Conservation (phyloP, 2,113 vertebrate species). For the Campylorhamphus procurvoides region DNA sequence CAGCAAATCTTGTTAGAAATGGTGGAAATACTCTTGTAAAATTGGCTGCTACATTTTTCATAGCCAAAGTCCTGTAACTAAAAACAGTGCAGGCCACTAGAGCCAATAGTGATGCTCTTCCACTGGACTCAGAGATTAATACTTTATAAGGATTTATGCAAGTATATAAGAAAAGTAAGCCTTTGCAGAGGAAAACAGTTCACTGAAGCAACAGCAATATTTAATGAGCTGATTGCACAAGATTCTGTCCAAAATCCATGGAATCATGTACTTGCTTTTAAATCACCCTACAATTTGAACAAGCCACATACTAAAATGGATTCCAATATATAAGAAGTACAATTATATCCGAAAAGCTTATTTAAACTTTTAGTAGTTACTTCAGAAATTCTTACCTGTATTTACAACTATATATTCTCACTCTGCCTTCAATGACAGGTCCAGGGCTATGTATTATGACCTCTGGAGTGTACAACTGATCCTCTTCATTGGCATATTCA, state of each 20-base stretch:
- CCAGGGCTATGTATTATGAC: slow-evolving; percentile 68
- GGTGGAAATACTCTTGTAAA: neutral
- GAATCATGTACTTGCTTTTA: neutral
- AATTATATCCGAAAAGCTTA: neutral
- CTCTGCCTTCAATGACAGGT: slow-evolving; percentile 69
- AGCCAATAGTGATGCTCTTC: neutral
- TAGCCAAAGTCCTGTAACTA: neutral
- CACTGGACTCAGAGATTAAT: neutral
- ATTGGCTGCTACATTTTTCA: neutral
- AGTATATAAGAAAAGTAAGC: neutral
- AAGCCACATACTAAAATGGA: neutral
- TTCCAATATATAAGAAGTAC: neutral
- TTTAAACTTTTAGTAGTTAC: neutral
- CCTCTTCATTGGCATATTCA: slow-evolving; percentile 83
- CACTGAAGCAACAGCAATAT: neutral
- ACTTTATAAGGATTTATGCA: neutral
- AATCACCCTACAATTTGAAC: neutral
- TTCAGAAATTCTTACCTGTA: slow-evolving; percentile 80
- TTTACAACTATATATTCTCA: slow-evolving; percentile 88
- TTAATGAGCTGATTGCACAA: neutral
- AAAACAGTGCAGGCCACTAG: neutral
- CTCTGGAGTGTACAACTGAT: slow-evolving; percentile 71
- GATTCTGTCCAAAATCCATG: neutral
- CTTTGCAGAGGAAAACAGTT: neutral
- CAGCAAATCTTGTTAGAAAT: neutral